phyloP scores from a whole-genome alignment of 2,888 invertebrate species.

The Leptothorax acervorum region DNA sequence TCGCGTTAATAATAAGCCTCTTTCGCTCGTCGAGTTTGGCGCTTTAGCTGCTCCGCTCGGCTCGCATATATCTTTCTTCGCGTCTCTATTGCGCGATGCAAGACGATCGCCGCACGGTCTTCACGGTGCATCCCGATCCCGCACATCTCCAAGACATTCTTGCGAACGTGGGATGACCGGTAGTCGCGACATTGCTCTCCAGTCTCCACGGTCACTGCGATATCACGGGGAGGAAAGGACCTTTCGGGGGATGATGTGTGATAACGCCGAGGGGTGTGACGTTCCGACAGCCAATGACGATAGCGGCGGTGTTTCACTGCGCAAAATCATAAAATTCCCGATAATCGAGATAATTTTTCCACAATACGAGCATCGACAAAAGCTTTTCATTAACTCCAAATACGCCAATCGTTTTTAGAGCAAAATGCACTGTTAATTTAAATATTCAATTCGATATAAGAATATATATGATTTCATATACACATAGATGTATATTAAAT shows the following conservation, averaged over 20 bases:
- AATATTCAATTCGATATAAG: neutral
- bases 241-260: conserved; percentile 26
- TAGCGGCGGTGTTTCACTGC: conserved; percentile 39
- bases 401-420: neutral
- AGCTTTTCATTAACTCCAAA: neutral
- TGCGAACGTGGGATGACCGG: neutral
- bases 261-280: conserved; percentile 48
- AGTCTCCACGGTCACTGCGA: conserved; percentile 1
- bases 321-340: conserved; percentile 46
- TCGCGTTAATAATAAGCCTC: conserved; percentile 1
- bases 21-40: neutral
- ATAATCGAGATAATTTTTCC: conserved; percentile 16
- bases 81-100: neutral
- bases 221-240: conserved; percentile 8
- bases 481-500: neutral
- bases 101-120: neutral
- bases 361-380: neutral
- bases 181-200: neutral
- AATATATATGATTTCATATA: neutral
- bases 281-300: conserved; percentile 44
- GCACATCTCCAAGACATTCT: conserved; percentile 1
- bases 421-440: conserved; percentile 9
- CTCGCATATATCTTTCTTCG: neutral
- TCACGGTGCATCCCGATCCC: neutral
- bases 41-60: conserved; percentile 2